Conservation (phyloP, 35 echinoderm and acorn worm genomes). For the Hemicentrotus pulcherrimus region DNA sequence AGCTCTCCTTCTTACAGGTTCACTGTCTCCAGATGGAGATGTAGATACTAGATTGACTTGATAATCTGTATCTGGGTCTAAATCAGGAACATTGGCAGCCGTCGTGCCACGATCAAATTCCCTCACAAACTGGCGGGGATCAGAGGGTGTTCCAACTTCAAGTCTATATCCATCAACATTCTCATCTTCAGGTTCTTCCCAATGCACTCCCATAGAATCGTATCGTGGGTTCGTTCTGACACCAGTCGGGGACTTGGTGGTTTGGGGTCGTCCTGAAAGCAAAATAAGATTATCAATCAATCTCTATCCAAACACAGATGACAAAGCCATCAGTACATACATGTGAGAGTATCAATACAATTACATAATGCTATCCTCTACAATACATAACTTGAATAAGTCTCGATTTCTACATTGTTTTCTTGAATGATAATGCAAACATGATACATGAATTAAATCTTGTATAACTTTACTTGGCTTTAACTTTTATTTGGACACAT, state of each 20-base stretch:
- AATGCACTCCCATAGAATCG: neutral
- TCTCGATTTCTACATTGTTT: too few relatives aligned
- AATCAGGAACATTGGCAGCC: neutral
- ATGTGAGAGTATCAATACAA: too few relatives aligned
- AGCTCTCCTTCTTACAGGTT: constrained; percentile 7
- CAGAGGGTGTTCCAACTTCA: neutral
- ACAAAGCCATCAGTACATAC: too few relatives aligned
- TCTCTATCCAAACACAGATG: too few relatives aligned
- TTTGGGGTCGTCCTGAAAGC: neutral
- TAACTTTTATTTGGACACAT: too few relatives aligned
- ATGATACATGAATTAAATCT: too few relatives aligned
- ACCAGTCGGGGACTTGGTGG: neutral
- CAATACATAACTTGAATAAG: too few relatives aligned
- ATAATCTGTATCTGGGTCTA: constrained; percentile 4
- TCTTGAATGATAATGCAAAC: too few relatives aligned
- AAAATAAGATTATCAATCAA: neutral
- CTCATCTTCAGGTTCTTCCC: neutral
- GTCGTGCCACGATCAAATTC: neutral
- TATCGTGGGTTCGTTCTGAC: neutral
- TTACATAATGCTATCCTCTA: too few relatives aligned
- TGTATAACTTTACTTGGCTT: too few relatives aligned
- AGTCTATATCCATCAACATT: constrained; percentile 3
- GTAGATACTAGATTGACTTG: neutral
- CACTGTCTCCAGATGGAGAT: neutral
- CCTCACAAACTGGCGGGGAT: neutral